Evolutionary conservation across 2,797 vertebrate genomes (phyloP).

Genomic region (Xenops minutus): DNA sequence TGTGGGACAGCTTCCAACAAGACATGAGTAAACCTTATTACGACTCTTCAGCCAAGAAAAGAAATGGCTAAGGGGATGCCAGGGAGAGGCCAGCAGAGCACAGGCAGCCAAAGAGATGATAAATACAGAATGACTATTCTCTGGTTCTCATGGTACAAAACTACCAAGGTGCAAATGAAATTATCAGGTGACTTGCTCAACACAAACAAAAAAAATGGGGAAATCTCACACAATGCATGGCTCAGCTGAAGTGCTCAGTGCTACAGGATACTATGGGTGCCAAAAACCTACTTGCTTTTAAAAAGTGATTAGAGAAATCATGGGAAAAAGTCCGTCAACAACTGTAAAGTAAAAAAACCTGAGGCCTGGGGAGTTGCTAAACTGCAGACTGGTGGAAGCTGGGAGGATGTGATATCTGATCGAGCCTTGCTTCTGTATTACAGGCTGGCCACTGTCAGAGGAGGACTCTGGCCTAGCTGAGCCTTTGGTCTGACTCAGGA

Average conservation of each 20-base stretch:
- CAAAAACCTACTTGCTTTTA: not conserved
- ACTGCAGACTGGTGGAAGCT: not conserved
- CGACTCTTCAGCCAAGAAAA: not conserved
- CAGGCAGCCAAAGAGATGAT: not conserved
- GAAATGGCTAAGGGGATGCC: not conserved
- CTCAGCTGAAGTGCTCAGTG: not conserved
- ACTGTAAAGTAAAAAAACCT: not conserved
- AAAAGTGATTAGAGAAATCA: not conserved
- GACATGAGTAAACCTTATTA: not conserved
- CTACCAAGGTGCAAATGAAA: not conserved
- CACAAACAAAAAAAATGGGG: not conserved
- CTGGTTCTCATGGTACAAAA: not conserved
- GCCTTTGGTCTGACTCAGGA: not conserved
- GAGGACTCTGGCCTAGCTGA: not conserved
- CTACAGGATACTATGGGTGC: not conserved
- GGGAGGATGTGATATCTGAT: not conserved
- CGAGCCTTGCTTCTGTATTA: not conserved
- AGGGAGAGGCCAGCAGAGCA: not conserved
- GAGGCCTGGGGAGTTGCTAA: not conserved
- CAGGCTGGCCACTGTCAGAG: not conserved
- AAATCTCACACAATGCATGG: not conserved
- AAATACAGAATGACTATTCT: not conserved
- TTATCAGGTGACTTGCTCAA: not conserved
- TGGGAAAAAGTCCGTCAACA: not conserved
- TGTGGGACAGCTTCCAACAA: not conserved